phyloP scores from a whole-genome alignment of 2,113 vertebrate genomes.

The Porphyrio hochstetteri region DNA sequence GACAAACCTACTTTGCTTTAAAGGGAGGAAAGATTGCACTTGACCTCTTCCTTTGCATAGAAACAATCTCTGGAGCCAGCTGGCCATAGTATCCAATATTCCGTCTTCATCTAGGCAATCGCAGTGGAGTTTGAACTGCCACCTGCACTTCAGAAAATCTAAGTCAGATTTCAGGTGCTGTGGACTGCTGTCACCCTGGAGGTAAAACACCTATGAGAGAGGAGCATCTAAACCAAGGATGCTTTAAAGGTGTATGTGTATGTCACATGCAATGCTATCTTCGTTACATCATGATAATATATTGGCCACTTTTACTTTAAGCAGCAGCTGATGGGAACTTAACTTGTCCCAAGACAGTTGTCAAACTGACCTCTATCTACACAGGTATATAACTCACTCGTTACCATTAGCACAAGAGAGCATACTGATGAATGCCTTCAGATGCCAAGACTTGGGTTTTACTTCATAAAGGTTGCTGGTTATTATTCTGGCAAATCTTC shows the following conservation, averaged over 20 bases:
- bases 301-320: neutral
- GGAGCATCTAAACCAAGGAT: neutral
- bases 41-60: neutral
- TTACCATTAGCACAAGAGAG: neutral
- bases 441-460: neutral
- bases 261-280: neutral
- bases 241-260: neutral
- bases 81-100: neutral
- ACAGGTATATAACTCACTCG: neutral
- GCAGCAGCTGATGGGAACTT: neutral
- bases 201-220: neutral
- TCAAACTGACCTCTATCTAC: neutral
- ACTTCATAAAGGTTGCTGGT: neutral
- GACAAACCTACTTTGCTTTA: neutral
- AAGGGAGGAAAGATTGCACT: neutral
- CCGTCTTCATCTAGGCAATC: neutral
- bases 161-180: neutral
- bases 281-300: neutral
- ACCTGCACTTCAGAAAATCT: neutral
- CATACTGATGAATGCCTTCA: neutral
- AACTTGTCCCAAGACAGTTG: neutral
- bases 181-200: neutral
- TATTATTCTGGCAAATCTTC: neutral
- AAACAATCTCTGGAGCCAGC: neutral
- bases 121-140: neutral